Base-by-base conservation (phyloP, 2,888 invertebrate genomes). In the Pristionchus entomophagus region DNA sequence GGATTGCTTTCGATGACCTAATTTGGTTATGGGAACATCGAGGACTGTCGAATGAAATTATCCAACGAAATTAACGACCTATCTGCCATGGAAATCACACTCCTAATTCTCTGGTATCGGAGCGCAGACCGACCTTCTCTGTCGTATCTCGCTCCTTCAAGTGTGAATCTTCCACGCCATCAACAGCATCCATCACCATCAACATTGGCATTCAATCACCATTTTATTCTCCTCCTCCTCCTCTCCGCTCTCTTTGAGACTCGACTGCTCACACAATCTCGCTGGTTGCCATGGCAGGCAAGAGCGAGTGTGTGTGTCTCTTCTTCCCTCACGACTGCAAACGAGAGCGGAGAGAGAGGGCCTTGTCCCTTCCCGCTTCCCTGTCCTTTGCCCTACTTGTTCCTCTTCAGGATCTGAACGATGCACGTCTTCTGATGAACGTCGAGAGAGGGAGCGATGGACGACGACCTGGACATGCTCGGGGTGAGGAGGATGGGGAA, bases 381-480 rank as follows among this genome's bases (percentile, higher is more conserved):
- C 41, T 80, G 32, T 80, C 78, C 32, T 32, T 80, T 51, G 19
- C 51, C 49, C 51, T n/a, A 49, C 19, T 51, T 49, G 49, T 14
- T 26, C 17, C 78, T 45, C 49, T 2, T 35, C 29, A 49, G 29
- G 2, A 5, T 19, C n/a, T n/a, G n/a, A n/a, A n/a, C 8, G 17
- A 51, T 49, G 10, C n/a, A 45, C 45, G 14, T 45, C 45, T 38
- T 26, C 41, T n/a, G n/a, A 73, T 73, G 41, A 56, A 56, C 35
- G 29, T 69, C 22, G 73, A 80, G 51, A 51, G n/a, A 41, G 19
- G 49, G 22, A 51, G 32, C 19, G 51, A 82, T 82, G 82, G 82
- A 84, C 65, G 83, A 84, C 19, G 83, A 84, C 65, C 32, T 62
- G 35, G 83, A 84, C 32, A 84, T 84, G 8, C 62, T 84, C 19